Conservation (phyloP, 2,797 vertebrate species). For the Chelmon rostratus region DNA sequence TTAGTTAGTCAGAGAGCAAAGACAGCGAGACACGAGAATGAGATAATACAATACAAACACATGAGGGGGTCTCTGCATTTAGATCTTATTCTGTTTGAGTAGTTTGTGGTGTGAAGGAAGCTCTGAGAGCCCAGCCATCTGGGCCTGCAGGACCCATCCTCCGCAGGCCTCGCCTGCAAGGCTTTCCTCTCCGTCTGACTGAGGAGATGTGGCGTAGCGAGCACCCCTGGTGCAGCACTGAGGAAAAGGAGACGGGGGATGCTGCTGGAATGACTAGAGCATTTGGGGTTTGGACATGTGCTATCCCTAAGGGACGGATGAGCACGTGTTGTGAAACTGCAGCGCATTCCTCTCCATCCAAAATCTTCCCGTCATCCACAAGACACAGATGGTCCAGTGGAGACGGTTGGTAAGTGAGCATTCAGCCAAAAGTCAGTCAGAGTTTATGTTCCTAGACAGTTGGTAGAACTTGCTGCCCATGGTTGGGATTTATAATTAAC, state of each 20-base stretch:
- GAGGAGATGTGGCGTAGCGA: conserved; percentile 75
- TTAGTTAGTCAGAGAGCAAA: neutral
- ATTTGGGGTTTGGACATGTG: conserved; percentile 79
- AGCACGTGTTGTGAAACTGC: conserved; percentile 75
- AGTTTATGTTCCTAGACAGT: conserved; percentile 55
- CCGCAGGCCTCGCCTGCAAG: conserved; percentile 65
- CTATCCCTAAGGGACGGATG: conserved; percentile 68
- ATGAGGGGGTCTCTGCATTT: conserved; percentile 37
- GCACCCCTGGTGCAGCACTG: conserved; percentile 62
- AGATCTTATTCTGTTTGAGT: conserved; percentile 53
- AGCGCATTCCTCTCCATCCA: conserved; percentile 35
- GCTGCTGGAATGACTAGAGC: conserved; percentile 72
- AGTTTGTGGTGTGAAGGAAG: conserved; percentile 44
- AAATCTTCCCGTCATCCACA: conserved; percentile 59
- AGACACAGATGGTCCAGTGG: conserved; percentile 58
- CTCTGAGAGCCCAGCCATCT: conserved; percentile 61
- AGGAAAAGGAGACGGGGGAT: conserved; percentile 63
- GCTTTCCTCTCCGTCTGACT: conserved; percentile 63
- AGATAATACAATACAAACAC: conserved; percentile 8
- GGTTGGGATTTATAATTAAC: conserved; percentile 24
- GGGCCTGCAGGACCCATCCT: conserved; percentile 58
- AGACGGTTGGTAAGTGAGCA: conserved; percentile 41
- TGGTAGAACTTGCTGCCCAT: conserved; percentile 1
- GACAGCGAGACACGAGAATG: neutral
- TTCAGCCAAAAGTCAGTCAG: conserved; percentile 31